phyloP scores from a whole-genome alignment of 2,797 vertebrate species.

The Vespertilio murinus region DNA sequence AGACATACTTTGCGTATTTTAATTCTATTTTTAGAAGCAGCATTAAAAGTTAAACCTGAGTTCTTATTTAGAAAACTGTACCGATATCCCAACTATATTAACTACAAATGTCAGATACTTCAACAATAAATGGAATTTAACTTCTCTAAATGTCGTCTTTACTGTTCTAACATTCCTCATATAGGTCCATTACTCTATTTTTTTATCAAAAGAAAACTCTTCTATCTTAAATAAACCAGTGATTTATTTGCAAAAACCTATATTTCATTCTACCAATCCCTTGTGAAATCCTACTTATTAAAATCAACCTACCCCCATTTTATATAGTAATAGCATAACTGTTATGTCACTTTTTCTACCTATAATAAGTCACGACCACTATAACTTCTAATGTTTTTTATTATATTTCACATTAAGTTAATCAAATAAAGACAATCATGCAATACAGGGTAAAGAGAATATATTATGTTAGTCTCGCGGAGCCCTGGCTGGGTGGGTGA shows the following conservation, averaged over 20 bases:
- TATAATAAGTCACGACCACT: background rate
- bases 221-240: background rate
- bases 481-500: no score
- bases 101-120: background rate
- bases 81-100: background rate
- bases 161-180: background rate
- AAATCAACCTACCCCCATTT: background rate
- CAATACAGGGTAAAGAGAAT: background rate
- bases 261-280: background rate
- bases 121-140: background rate
- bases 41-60: background rate
- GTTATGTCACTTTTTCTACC: background rate
- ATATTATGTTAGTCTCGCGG: background rate
- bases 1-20: background rate
- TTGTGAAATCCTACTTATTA: background rate
- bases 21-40: background rate
- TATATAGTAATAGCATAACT: no score
- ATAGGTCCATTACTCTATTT: background rate
- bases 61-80: slow-evolving; percentile 1
- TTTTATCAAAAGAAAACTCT: background rate
- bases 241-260: background rate
- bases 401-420: background rate
- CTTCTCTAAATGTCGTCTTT: background rate
- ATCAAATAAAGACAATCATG: background rate
- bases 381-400: background rate